Evolutionary conservation across 2,888 invertebrate species (phyloP).

Genomic region (Lepidonotus clava): DNA sequence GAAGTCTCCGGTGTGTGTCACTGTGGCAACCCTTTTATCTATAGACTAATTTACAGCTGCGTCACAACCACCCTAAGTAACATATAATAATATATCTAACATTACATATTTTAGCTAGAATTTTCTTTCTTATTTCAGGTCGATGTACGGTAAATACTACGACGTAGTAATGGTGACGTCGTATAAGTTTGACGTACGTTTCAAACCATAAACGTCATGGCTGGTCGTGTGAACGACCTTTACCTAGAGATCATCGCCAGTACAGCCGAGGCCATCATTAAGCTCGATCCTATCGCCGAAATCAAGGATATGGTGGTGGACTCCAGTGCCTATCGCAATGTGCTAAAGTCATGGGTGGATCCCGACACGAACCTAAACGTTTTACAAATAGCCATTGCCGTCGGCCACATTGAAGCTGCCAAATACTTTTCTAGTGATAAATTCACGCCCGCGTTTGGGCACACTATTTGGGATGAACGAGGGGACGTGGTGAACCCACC

Average conservation of each 20-base stretch:
- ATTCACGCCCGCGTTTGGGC: conserved; percentile 31
- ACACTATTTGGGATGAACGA: background rate
- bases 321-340: conserved; percentile 21
- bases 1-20: no score
- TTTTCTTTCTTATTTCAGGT: no score
- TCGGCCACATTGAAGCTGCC: background rate
- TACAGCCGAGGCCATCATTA: conserved; percentile 25
- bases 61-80: no score
- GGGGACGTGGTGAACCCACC: conserved; percentile 41
- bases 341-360: conserved; percentile 13
- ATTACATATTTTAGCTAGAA: no score
- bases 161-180: no score
- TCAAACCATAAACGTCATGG: no score
- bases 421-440: conserved; percentile 21
- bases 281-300: conserved; percentile 41
- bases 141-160: no score
- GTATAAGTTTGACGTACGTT: no score
- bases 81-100: no score
- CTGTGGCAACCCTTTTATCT: no score
- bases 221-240: background rate
- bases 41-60: no score
- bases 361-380: conserved; percentile 46
- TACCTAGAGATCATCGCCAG: conserved; percentile 22
- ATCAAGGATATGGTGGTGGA: conserved; percentile 52
- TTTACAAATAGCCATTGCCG: conserved; percentile 43